Evolutionary conservation across 2,888 invertebrate genomes (phyloP).

Genomic region (Leptothorax acervorum): DNA sequence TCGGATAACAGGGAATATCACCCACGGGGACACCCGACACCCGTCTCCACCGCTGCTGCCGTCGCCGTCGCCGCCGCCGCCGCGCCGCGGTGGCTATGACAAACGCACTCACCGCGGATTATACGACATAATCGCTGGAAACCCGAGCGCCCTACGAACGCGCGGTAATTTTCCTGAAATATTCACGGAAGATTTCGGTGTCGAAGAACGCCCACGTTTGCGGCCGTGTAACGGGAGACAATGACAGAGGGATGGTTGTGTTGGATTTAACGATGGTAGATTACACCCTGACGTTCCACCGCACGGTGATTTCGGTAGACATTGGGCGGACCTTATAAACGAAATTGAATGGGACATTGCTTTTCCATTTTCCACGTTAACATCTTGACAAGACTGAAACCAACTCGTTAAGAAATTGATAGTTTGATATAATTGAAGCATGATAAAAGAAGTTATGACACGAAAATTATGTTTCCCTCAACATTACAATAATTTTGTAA

Average conservation of each 20-base stretch:
- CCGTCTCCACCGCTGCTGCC: slow-evolving; percentile 53
- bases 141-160: slow-evolving; percentile 80
- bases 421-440: not conserved
- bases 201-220: slow-evolving; percentile 49
- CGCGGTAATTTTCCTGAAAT: slow-evolving; percentile 79
- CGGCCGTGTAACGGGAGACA: slow-evolving; percentile 45
- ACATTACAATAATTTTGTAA: not conserved
- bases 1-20: slow-evolving; percentile 85
- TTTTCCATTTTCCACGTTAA: slow-evolving; percentile 5
- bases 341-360: slow-evolving; percentile 9
- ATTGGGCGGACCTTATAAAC: slow-evolving; percentile 7
- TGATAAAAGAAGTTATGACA: not conserved
- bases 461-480: not conserved
- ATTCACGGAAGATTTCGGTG: slow-evolving; percentile 70
- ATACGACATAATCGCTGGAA: slow-evolving; percentile 85
- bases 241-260: slow-evolving; percentile 31
- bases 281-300: slow-evolving; percentile 36
- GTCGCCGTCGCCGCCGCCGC: slow-evolving; percentile 53
- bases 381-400: not conserved
- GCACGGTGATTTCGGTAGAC: slow-evolving; percentile 21
- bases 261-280: slow-evolving; percentile 48
- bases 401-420: not conserved
- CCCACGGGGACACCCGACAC: slow-evolving; percentile 76
- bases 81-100: slow-evolving; percentile 75
- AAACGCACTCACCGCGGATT: slow-evolving; percentile 82